phyloP scores from a whole-genome alignment of 2,888 invertebrate genomes.

The Cyaniris semiargus region DNA sequence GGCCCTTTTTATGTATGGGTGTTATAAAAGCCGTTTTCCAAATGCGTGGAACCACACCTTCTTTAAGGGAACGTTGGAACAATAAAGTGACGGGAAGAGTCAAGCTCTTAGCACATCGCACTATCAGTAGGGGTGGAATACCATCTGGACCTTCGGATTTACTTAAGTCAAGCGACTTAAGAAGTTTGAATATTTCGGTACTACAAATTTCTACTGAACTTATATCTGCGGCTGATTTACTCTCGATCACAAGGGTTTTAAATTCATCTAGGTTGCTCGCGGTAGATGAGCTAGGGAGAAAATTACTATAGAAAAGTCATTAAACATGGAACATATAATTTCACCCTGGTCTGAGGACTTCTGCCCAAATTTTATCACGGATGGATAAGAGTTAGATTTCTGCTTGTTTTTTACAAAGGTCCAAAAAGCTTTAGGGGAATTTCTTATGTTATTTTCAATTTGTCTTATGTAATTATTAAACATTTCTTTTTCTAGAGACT shows the following conservation, averaged over 20 bases:
- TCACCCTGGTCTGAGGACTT: not conserved
- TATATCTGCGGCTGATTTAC: too few relatives aligned
- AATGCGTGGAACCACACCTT: not conserved
- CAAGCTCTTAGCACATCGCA: not conserved
- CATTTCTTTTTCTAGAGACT: too few relatives aligned
- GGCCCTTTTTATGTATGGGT: constrained; percentile 21
- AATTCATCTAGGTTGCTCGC: too few relatives aligned
- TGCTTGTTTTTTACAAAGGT: not conserved
- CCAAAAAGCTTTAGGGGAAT: not conserved
- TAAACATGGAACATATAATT: not conserved
- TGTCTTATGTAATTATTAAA: not conserved
- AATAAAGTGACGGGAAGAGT: too few relatives aligned
- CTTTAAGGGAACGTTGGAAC: too few relatives aligned
- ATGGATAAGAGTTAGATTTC: not conserved
- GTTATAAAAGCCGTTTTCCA: constrained; percentile 5
- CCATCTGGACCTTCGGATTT: not conserved
- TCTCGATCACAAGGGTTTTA: too few relatives aligned
- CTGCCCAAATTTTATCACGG: not conserved
- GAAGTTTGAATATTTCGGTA: too few relatives aligned
- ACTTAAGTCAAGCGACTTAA: too few relatives aligned
- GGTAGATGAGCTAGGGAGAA: too few relatives aligned
- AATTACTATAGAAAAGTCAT: not conserved
- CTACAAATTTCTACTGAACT: too few relatives aligned
- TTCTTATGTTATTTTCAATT: not conserved
- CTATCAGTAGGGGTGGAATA: not conserved